A percentile compares a stretch with the other conserved stretches of the same genome.
These are phyloP conservation scores for Amiota communis DNA, from an alignment of 2,888 invertebrate species.

Conservation along the genomic window DNA sequence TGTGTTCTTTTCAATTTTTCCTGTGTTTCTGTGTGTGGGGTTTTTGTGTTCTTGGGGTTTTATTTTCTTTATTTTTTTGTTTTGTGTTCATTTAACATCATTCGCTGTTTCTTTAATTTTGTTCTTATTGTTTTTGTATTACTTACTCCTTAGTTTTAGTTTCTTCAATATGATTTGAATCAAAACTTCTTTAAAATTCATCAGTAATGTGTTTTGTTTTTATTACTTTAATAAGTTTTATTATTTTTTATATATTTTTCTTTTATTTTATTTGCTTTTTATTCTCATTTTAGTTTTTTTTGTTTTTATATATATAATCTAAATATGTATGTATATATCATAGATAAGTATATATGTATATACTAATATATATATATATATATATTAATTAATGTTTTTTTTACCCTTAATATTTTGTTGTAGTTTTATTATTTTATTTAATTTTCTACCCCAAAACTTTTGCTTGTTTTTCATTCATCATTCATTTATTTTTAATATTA, in stretches of 20 bases:
- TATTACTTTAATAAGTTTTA: slow-evolving; percentile 29
- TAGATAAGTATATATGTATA: slow-evolving; percentile 41
- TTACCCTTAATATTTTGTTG: slow-evolving; percentile 19
- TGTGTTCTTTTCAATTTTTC: background rate
- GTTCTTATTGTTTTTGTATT: slow-evolving; percentile 5
- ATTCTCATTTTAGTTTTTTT: slow-evolving; percentile 34
- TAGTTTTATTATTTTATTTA: too few species aligned
- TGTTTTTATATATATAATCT: slow-evolving; percentile 56
- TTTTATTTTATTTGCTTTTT: slow-evolving; percentile 37
- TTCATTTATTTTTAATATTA: background rate
- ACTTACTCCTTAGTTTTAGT: background rate
- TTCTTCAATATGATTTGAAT: slow-evolving; percentile 29
- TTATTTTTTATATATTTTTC: slow-evolving; percentile 47
- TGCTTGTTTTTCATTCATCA: too few species aligned
- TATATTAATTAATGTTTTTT: slow-evolving; percentile 23
- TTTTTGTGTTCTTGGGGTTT: slow-evolving; percentile 29
- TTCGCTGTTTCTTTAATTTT: background rate
- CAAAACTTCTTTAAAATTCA: slow-evolving; percentile 48
- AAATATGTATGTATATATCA: slow-evolving; percentile 62
- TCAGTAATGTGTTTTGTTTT: slow-evolving; percentile 50
- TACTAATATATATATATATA: slow-evolving; percentile 32
- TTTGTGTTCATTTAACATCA: background rate
- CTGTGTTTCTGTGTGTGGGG: slow-evolving; percentile 24
- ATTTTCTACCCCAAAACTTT: too few species aligned
- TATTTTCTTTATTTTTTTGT: slow-evolving; percentile 14